Conservation (phyloP, 1,140 invertebrate species). For the Teleogryllus occipitalis region DNA sequence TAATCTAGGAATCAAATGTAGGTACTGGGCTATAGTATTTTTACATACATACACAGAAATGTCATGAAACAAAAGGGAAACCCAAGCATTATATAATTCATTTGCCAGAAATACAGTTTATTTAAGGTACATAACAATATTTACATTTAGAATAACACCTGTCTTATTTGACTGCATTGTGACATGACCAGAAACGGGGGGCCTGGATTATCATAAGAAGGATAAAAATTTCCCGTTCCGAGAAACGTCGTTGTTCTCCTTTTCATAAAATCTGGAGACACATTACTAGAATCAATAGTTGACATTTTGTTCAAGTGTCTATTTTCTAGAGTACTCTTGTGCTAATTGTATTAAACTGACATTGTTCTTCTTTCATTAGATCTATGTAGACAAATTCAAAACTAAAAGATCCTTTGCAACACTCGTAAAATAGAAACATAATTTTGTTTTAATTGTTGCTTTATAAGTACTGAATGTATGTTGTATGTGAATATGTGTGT, state of each 20-base stretch:
- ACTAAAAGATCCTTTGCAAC: neutral
- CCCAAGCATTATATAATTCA: conserved; percentile 23
- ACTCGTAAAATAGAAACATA: neutral
- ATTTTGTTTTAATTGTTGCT: neutral
- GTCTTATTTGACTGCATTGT: conserved; percentile 9
- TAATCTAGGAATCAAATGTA: conserved; percentile 21
- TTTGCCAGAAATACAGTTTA: conserved; percentile 23
- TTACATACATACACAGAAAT: conserved; percentile 25
- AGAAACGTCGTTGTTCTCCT: neutral
- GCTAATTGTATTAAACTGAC: conserved; percentile 8
- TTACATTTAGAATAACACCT: conserved; percentile 33
- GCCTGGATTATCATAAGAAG: neutral
- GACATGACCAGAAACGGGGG: neutral
- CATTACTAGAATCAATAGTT: neutral
- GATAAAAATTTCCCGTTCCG: conserved; percentile 6
- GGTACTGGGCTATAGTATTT: conserved; percentile 18
- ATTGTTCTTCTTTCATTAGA: neutral
- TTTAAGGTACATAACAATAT: conserved; percentile 29
- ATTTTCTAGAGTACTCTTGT: conserved; percentile 9
- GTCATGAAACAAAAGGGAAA: conserved; percentile 22
- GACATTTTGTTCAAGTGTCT: neutral
- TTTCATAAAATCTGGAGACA: conserved; percentile 1
- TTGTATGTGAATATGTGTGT: too few relatives aligned
- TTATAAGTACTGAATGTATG: too few relatives aligned
- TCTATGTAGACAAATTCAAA: neutral